Conservation (phyloP, 2,888 invertebrate species). For the Allolobophora icterica region DNA sequence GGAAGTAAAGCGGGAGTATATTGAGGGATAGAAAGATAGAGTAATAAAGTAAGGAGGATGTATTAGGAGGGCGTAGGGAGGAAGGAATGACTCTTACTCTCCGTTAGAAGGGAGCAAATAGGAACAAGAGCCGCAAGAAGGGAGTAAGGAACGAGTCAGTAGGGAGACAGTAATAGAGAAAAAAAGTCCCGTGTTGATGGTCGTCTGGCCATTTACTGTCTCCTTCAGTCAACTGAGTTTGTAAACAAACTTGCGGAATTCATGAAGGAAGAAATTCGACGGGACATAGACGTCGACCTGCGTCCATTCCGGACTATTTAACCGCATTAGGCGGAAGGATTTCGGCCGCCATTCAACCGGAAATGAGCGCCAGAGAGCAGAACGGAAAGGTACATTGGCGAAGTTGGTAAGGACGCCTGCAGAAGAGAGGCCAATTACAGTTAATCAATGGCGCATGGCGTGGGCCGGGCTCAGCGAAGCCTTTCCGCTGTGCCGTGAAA, state of each 20-base stretch:
- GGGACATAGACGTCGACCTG: neutral
- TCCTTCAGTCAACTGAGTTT: neutral
- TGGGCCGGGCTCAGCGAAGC: neutral
- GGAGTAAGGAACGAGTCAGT: too few species aligned
- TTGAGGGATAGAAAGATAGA: too few species aligned
- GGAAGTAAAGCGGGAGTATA: too few species aligned
- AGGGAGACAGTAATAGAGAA: neutral
- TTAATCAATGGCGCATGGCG: neutral
- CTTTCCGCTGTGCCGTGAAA: neutral
- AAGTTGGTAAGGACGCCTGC: neutral
- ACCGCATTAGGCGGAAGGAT: conserved; percentile 17
- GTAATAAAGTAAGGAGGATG: neutral
- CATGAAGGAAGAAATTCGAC: neutral
- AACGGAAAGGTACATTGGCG: neutral
- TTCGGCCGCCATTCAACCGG: neutral
- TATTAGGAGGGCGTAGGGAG: too few species aligned
- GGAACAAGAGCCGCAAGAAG: too few species aligned
- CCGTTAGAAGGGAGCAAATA: too few species aligned
- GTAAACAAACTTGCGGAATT: neutral
- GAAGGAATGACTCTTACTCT: too few species aligned
- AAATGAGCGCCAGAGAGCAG: neutral
- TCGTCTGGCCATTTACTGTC: neutral
- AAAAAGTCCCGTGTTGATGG: neutral
- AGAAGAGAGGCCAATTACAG: neutral
- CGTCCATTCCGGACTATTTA: conserved; percentile 6